Conservation (phyloP, 2,113 vertebrate species). For the Bufo gargarizans region DNA sequence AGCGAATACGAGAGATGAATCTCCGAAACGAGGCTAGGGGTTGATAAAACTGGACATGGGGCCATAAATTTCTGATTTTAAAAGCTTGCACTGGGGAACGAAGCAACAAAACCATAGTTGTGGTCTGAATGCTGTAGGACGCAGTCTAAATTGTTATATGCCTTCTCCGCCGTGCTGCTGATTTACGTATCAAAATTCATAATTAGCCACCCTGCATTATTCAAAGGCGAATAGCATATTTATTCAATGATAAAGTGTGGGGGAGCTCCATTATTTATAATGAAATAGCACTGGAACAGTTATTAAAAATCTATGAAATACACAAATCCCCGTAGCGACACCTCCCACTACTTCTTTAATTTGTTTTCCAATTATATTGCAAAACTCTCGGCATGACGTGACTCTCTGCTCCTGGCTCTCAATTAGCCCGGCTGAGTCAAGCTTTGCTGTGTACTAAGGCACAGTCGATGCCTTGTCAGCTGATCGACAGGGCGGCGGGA, state of each 20-base stretch:
- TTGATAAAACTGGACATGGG: conserved; percentile 24
- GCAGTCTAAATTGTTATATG: conserved; percentile 25
- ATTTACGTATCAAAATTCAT: conserved; percentile 51
- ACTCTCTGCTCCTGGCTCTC: conserved; percentile 38
- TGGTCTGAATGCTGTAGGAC: neutral
- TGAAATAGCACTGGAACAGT: conserved; percentile 48
- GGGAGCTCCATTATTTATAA: conserved; percentile 52
- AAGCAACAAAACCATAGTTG: conserved; percentile 4
- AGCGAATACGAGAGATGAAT: conserved; percentile 40
- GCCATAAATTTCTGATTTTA: conserved; percentile 2
- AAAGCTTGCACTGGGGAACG: neutral
- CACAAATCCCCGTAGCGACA: conserved; percentile 38
- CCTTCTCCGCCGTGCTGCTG: conserved; percentile 3
- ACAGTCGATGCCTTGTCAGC: conserved; percentile 29
- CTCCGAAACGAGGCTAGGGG: neutral
- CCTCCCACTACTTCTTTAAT: conserved; percentile 55
- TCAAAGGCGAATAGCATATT: conserved; percentile 44
- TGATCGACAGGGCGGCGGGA: conserved; percentile 15
- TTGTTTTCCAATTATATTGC: conserved; percentile 57
- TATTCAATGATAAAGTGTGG: conserved; percentile 49
- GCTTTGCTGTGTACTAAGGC: conserved; percentile 19
- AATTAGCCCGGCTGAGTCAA: conserved; percentile 51
- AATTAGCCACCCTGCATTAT: conserved; percentile 52
- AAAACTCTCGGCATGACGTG: conserved; percentile 40
- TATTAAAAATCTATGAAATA: conserved; percentile 57